These are phyloP conservation scores for Gasterosteus nipponicus DNA, from an alignment of 2,113 vertebrate genomes.

Conservation along the genomic window DNA sequence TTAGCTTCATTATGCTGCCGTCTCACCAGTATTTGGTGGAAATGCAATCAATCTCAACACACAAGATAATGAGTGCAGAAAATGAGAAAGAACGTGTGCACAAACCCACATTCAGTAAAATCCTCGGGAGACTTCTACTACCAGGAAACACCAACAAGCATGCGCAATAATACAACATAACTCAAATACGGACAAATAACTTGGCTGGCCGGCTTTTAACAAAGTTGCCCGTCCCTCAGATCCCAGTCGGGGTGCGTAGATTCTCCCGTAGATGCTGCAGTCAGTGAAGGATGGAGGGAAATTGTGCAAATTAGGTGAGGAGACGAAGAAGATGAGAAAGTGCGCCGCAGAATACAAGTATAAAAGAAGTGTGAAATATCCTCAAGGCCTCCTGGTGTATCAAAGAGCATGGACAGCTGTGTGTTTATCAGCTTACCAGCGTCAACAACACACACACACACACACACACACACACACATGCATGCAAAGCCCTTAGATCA, in stretches of 20 bases:
- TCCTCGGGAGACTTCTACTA: conserved; percentile 7
- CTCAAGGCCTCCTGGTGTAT: conserved; percentile 57
- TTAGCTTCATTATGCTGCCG: conserved; percentile 43
- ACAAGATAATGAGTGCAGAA: conserved; percentile 28
- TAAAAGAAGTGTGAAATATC: conserved; percentile 56
- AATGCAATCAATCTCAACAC: conserved; percentile 47
- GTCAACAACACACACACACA: conserved; percentile 24
- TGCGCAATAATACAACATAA: conserved; percentile 15
- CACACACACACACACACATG: conserved; percentile 1
- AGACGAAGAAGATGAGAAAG: conserved; percentile 52
- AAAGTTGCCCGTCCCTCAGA: conserved; percentile 62
- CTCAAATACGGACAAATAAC: conserved; percentile 54
- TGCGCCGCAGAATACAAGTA: conserved; percentile 31
- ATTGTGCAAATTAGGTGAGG: conserved; percentile 64
- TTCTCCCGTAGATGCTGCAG: conserved; percentile 43
- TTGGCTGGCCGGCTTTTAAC: conserved; percentile 45
- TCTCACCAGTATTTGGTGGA: conserved; percentile 47
- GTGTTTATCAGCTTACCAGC: conserved; percentile 51
- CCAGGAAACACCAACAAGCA: conserved; percentile 22
- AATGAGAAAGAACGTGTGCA: conserved; percentile 15
- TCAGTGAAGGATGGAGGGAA: conserved; percentile 60
- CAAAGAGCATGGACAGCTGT: conserved; percentile 57
- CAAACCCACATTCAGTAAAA: conserved; percentile 15
- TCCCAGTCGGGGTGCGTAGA: conserved; percentile 67
- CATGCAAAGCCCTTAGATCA: conserved; percentile 31